These are phyloP conservation scores for Rhinolophus sinicus DNA, from an alignment of 2,113 vertebrate genomes.

Conservation along the genomic window DNA sequence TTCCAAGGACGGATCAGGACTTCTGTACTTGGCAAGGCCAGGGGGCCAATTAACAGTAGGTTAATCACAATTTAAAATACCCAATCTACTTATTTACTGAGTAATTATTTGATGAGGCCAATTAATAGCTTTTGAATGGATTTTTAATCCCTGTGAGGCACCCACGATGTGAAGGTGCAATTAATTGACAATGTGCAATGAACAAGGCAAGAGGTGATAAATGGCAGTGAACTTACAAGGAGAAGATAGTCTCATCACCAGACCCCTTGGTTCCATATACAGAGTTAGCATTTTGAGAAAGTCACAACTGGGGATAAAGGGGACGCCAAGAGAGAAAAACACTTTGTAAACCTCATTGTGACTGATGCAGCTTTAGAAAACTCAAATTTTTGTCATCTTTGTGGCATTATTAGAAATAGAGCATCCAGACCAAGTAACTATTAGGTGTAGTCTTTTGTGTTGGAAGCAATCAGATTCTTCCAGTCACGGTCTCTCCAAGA, in stretches of 20 bases:
- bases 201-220: constrained; percentile 55
- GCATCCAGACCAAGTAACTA: background rate
- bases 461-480: background rate
- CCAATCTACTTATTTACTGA: constrained; percentile 57
- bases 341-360: background rate
- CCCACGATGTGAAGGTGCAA: background rate
- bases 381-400: background rate
- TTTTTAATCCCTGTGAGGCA: constrained; percentile 50
- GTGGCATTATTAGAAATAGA: constrained; percentile 18
- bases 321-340: background rate
- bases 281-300: background rate
- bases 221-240: background rate
- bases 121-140: constrained; percentile 61
- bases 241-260: background rate
- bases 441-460: background rate
- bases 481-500: background rate
- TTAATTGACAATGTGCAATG: constrained; percentile 47
- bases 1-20: constrained; percentile 27
- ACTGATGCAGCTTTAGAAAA: background rate
- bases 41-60: constrained; percentile 52
- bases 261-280: background rate
- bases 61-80: constrained; percentile 42
- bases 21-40: constrained; percentile 41
- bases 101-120: constrained; percentile 53
- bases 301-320: background rate